A percentile compares a stretch with the other conserved stretches of the same genome.
These are phyloP conservation scores for Zaprionus gabonicus DNA, from an alignment of 1,140 invertebrate species.

Conservation along the genomic window DNA sequence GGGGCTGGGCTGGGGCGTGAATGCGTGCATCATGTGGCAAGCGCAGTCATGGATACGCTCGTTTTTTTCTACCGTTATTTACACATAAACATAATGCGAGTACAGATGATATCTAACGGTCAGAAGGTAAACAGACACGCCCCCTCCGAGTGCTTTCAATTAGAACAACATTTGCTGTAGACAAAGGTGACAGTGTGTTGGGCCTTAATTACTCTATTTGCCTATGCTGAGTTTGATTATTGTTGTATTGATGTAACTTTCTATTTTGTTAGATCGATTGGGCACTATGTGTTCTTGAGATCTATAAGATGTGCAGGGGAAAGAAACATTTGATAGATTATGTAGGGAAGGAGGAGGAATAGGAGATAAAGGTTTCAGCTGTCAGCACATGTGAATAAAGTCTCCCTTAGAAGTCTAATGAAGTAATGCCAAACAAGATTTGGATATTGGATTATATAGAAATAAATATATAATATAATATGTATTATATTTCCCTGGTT, in stretches of 20 bases:
- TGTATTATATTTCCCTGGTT: background rate
- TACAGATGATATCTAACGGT: conserved; percentile 39
- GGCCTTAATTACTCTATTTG: conserved; percentile 49
- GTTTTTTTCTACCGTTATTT: conserved; percentile 43
- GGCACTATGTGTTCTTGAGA: background rate
- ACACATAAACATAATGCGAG: conserved; percentile 20
- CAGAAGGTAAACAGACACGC: conserved; percentile 39
- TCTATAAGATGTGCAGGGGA: background rate
- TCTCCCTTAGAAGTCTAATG: background rate
- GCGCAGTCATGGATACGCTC: conserved; percentile 46
- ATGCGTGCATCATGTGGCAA: conserved; percentile 46
- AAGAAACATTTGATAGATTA: background rate
- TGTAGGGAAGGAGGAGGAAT: background rate
- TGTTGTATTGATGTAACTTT: conserved; percentile 41
- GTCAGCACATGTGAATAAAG: too few relatives aligned
- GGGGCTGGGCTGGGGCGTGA: conserved; percentile 29
- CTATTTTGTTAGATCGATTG: conserved; percentile 50
- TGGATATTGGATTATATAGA: too few relatives aligned
- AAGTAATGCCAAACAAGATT: too few relatives aligned
- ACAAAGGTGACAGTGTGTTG: conserved; percentile 41
- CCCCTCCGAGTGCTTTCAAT: conserved; percentile 10
- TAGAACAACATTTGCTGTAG: conserved; percentile 19
- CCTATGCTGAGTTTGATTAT: background rate
- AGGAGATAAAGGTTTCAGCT: too few relatives aligned
- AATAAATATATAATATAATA: too few relatives aligned